Evolutionary conservation across 2,888 invertebrate genomes (phyloP).

Genomic region (Conus canariensis): DNA sequence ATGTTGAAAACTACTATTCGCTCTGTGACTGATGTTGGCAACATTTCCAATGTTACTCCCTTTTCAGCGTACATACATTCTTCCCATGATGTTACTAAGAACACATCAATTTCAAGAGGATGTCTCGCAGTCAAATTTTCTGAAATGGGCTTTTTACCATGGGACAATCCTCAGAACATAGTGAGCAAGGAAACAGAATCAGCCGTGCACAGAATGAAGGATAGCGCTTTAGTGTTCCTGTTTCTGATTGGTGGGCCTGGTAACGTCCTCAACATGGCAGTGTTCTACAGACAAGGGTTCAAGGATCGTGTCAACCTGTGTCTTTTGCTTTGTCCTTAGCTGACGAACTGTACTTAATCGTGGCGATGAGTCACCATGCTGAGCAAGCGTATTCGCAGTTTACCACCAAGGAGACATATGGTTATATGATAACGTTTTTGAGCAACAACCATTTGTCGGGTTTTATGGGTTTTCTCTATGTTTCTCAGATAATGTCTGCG

Average conservation of each 20-base stretch:
- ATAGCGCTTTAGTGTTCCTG: not conserved
- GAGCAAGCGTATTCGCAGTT: not conserved
- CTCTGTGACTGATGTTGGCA: too few relatives aligned
- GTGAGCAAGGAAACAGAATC: not conserved
- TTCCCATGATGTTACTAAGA: too few relatives aligned
- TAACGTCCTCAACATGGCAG: not conserved
- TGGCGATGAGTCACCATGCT: not conserved
- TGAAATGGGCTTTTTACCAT: not conserved
- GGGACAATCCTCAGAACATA: constrained; percentile 1
- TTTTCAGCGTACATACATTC: too few relatives aligned
- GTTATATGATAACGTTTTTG: not conserved
- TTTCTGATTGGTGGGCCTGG: not conserved
- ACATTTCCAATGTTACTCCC: too few relatives aligned
- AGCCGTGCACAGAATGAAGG: not conserved
- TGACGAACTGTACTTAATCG: not conserved
- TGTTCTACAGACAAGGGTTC: not conserved
- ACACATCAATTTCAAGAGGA: too few relatives aligned
- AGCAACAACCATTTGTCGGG: not conserved
- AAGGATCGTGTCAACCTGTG: not conserved
- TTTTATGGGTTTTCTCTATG: not conserved
- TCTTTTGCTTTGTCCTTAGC: not conserved
- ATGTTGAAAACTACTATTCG: too few relatives aligned
- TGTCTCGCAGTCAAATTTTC: not conserved
- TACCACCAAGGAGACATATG: not conserved
- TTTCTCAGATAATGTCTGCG: not conserved